Evolutionary conservation across 1,140 invertebrate species (phyloP), one percentile per base, ranked within the genome.

Genomic region (Tetraneura akinire): DNA sequence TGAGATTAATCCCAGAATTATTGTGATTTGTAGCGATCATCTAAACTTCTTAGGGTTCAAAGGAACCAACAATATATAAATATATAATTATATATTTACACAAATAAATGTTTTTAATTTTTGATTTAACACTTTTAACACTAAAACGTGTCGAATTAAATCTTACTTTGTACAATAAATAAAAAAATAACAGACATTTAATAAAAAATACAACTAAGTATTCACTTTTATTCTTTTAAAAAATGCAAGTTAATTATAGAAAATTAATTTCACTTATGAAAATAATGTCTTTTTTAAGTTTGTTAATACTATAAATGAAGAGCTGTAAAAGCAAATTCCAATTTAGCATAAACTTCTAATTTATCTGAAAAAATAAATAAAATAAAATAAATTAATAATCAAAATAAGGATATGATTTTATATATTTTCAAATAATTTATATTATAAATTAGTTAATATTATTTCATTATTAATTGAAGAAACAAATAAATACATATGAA

Each of bases 101-200:
- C 74, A 60, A 78, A 57, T 57, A 37, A 42, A 18, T 13, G 23
- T 3, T 60, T 57, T 76, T 18, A 29, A 42, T 60, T 47, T 60
- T 60, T 42, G 13, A 57, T 60, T 60, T 42, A 60, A 78, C 49
- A 78, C 74, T 78, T 47, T 78, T 42, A 78, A 78, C 74, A 78
- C 74, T 78, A 78, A 78, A 78, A 78, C 74, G 74, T 78, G 74
- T 78, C 37, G 62, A 78, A 6, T 76, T 76, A 76, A 13, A 76
- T 55, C 47, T 78, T 60, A 62, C n/a, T 78, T 62, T 78, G 11
- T 78, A 78, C 74, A 78, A 60, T 21, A 60, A 62, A 57, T 78
- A 78, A 78, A 78, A 78, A 78, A 78, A 78, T 78, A 78, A 78
- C 74, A 18, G 60, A 78, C 74, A 78, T 62, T 78, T 62, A 62